Conservation (phyloP, 2,888 invertebrate genomes). For the Ephialtes manifestator region DNA sequence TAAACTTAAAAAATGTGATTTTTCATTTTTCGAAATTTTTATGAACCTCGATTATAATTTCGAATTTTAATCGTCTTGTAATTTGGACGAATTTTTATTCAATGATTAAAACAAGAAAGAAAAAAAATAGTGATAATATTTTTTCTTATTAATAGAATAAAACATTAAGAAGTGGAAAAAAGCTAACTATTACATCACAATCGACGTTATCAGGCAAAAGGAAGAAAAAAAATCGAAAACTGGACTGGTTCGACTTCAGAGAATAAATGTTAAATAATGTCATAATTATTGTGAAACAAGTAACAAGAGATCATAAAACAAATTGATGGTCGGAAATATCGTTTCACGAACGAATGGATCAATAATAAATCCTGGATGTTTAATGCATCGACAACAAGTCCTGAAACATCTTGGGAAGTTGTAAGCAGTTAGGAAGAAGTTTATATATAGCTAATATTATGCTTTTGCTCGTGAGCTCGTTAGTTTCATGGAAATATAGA, state of each 20-base stretch:
- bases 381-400: neutral
- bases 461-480: slow-evolving; percentile 11
- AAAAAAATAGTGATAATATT: too few species aligned
- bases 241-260: neutral
- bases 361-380: neutral
- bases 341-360: slow-evolving; percentile 10
- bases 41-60: too few species aligned
- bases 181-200: neutral
- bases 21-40: too few species aligned
- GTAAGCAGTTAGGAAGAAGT: slow-evolving; percentile 22
- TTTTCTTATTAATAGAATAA: too few species aligned
- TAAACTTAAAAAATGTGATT: too few species aligned
- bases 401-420: neutral
- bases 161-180: neutral
- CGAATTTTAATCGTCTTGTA: too few species aligned
- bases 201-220: neutral
- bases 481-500: slow-evolving; percentile 45
- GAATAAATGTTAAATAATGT: slow-evolving; percentile 3
- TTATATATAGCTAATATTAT: slow-evolving; percentile 11
- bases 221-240: neutral
- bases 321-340: slow-evolving; percentile 24
- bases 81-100: too few species aligned
- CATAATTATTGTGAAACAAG: neutral
- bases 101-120: too few species aligned
- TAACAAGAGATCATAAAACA: slow-evolving; percentile 31